Evolutionary conservation across 2,797 vertebrate genomes (phyloP).

Genomic region (Coracias cyanogaster): DNA sequence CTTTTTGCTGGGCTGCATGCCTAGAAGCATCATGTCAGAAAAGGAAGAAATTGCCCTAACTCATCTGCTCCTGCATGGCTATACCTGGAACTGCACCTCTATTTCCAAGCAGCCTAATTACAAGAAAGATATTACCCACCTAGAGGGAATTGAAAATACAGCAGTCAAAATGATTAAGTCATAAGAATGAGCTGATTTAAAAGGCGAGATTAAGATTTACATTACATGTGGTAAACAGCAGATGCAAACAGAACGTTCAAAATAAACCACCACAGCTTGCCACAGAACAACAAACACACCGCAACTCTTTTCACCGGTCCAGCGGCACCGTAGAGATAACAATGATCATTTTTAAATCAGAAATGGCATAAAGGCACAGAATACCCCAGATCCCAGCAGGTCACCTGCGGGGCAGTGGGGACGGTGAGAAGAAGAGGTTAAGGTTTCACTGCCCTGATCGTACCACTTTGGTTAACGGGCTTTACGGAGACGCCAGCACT

Average conservation of each 20-base stretch:
- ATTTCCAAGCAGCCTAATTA: not conserved
- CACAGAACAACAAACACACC: not conserved
- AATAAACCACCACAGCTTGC: not conserved
- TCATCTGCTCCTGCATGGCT: not conserved
- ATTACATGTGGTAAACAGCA: not conserved
- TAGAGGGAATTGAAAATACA: not conserved
- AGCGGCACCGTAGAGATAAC: rapidly evolving
- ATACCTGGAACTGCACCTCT: not conserved
- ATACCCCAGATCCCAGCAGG: not conserved
- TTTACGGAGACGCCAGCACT: not conserved
- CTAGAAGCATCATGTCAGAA: not conserved
- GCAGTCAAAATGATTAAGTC: not conserved
- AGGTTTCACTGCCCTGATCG: not conserved
- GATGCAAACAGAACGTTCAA: not conserved
- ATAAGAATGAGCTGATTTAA: not conserved
- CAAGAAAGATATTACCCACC: not conserved
- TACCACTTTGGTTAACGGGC: not conserved
- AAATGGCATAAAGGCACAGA: not conserved
- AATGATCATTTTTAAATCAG: rapidly evolving
- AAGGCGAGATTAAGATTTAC: not conserved
- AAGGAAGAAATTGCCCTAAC: not conserved
- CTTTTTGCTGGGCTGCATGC: not conserved
- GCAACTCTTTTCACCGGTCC: not conserved
- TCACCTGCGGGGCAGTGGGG: not conserved
- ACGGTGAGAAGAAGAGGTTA: not conserved